Base-by-base conservation (phyloP, 2,888 invertebrate genomes). In the Epinotia brunnichana region DNA sequence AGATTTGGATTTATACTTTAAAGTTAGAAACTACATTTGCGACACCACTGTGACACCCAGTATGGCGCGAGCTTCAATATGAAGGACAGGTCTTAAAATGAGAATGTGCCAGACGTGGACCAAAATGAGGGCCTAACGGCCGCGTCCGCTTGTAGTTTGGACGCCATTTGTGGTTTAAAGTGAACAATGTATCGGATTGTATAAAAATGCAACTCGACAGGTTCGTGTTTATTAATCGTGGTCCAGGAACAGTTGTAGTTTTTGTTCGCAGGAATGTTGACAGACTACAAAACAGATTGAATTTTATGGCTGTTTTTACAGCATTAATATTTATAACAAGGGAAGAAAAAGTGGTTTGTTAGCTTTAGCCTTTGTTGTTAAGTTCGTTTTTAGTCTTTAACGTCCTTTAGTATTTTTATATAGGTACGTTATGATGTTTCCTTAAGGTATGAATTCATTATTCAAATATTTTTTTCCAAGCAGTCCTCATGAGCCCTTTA, bases 161-260 rank as follows among this genome's bases (percentile, higher is more conserved):
- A n/a, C 48, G 48, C 48, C 48, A 48, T n/a, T 48, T 48, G 15
- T n/a, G 62, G 51, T 70, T 51, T 51, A 51, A 70, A 70, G 39
- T 64, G 24, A 60, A 64, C 51, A 70, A 13, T 66, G 70, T 24
- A 70, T 69, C 61, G 24, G 60, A 24, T 44, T 41, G 41, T 54
- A 69, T 39, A 70, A 64, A 70, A 70, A 70, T 70, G 59, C 59
- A 70, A 69, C 24, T 10, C 61, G 69, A 51, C 64, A 60, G 70
- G 70, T 64, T 70, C 59, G 59, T 64, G 64, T 64, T 70, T 53
- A 39, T 60, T 70, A 70, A 60, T 64, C 64, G 70, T 70, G 64
- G 66, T 64, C 70, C 59, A 63, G 70, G 64, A 70, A 51, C 63
- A n/a, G 39, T 29, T 39, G 57, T 53, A 51, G 24, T 69, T 62